Evolutionary conservation across 2,888 invertebrate genomes (phyloP).

Genomic region (Spatulosminthurus flaviceps): DNA sequence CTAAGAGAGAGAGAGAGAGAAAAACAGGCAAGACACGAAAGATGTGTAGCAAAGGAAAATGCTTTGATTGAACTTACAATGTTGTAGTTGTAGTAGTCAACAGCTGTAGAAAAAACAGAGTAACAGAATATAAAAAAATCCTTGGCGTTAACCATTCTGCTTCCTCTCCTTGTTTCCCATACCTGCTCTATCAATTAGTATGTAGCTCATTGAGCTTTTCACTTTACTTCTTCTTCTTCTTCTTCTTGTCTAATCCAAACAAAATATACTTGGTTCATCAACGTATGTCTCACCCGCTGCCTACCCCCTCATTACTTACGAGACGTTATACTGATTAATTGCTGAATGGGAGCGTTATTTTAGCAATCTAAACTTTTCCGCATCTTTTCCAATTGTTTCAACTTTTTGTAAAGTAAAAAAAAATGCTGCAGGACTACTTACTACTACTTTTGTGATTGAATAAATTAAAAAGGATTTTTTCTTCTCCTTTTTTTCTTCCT

Average conservation of each 20-base stretch:
- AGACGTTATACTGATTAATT: too few relatives aligned
- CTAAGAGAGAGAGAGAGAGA: not conserved
- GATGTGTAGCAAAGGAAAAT: not conserved
- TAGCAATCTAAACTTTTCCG: too few relatives aligned
- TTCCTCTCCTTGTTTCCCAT: not conserved
- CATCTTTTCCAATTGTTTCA: too few relatives aligned
- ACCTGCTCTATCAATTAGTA: constrained; percentile 18
- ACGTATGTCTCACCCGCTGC: too few relatives aligned
- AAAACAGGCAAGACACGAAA: not conserved
- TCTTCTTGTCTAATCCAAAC: too few relatives aligned
- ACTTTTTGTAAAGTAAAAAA: too few relatives aligned
- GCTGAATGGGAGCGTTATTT: too few relatives aligned
- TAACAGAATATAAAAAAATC: not conserved
- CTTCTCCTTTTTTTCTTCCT: not conserved
- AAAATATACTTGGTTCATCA: too few relatives aligned
- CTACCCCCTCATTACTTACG: too few relatives aligned
- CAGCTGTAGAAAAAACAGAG: not conserved
- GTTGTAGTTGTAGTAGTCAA: too few relatives aligned
- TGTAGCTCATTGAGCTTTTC: not conserved
- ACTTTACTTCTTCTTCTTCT: not conserved
- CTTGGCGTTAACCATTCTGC: not conserved
- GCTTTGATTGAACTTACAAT: constrained; percentile 3
- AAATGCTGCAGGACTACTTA: too few relatives aligned
- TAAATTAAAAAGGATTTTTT: not conserved
- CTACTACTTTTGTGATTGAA: too few relatives aligned